These are phyloP conservation scores for Platygyra sinensis DNA, from an alignment of 64 coral and sea anemone genomes.

Conservation along the genomic window DNA sequence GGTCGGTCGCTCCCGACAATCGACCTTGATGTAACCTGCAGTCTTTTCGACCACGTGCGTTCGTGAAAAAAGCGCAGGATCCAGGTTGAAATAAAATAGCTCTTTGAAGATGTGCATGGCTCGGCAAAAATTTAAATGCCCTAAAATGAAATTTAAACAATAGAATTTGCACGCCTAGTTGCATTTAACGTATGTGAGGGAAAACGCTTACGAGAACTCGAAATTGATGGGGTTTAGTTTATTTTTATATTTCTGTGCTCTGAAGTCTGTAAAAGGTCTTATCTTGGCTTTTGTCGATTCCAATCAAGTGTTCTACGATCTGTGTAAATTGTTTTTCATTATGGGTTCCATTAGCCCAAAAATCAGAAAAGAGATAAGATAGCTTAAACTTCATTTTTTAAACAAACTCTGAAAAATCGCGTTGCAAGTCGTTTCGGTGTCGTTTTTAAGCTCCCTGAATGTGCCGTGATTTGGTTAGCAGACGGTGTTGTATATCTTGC, in stretches of 20 bases:
- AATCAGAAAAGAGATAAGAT: background rate
- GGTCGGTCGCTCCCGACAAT: background rate
- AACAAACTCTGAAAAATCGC: background rate
- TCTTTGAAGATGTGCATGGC: background rate
- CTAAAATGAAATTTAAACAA: background rate
- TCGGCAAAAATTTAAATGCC: constrained; percentile 9
- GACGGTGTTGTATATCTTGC: background rate
- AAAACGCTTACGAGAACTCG: background rate
- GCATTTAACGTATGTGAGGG: background rate
- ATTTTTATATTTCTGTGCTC: too few relatives aligned
- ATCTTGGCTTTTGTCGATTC: too few relatives aligned
- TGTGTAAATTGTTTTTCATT: too few relatives aligned
- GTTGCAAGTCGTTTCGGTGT: too few relatives aligned
- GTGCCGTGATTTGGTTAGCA: background rate
- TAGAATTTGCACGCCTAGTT: background rate
- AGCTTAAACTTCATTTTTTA: background rate
- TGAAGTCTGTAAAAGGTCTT: too few relatives aligned
- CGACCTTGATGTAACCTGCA: too few relatives aligned
- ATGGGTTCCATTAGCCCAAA: too few relatives aligned
- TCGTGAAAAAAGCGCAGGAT: background rate
- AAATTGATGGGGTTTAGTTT: too few relatives aligned
- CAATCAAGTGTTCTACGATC: too few relatives aligned
- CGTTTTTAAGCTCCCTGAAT: background rate
- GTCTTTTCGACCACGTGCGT: background rate
- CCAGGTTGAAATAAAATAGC: background rate